Percentiles rank a stretch among this genome's conserved stretches.
Evolutionary conservation across 2,797 vertebrate genomes (phyloP).

Genomic region (Lerista edwardsae): DNA sequence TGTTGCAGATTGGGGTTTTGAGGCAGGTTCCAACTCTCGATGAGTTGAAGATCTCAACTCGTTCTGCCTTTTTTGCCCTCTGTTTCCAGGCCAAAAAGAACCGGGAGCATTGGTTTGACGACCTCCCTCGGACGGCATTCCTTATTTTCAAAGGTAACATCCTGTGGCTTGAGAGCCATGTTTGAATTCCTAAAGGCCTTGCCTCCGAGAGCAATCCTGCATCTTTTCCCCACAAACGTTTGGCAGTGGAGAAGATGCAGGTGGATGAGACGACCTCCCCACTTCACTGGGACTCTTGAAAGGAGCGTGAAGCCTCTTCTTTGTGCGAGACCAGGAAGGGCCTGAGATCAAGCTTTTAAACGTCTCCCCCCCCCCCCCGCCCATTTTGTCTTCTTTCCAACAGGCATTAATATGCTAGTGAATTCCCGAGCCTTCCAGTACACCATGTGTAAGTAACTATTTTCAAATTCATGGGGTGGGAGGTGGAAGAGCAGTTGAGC

Average conservation of each 20-base stretch:
- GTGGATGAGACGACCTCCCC: neutral
- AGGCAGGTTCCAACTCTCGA: neutral
- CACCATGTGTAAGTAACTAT: constrained; percentile 90
- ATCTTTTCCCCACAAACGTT: neutral
- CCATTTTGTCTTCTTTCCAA: constrained; percentile 2
- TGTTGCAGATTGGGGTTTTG: too few relatives aligned
- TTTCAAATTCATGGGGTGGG: too few relatives aligned
- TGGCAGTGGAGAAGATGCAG: neutral
- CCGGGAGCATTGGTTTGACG: constrained; percentile 95
- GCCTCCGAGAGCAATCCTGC: neutral
- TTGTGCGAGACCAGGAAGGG: neutral
- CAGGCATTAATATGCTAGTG: constrained; percentile 95
- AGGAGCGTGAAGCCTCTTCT: neutral
- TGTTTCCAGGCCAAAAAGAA: constrained; percentile 86
- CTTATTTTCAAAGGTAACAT: constrained; percentile 93
- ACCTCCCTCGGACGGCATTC: constrained; percentile 92
- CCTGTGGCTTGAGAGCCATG: neutral
- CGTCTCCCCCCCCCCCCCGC: too few relatives aligned
- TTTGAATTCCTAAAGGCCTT: neutral
- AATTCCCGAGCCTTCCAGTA: constrained; percentile 94
- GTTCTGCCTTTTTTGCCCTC: neutral
- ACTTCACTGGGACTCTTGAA: neutral
- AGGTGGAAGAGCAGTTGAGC: too few relatives aligned
- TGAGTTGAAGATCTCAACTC: neutral
- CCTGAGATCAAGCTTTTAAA: too few relatives aligned